Evolutionary conservation across 1,140 invertebrate genomes (phyloP).

Genomic region (Centruroides sculpturatus): DNA sequence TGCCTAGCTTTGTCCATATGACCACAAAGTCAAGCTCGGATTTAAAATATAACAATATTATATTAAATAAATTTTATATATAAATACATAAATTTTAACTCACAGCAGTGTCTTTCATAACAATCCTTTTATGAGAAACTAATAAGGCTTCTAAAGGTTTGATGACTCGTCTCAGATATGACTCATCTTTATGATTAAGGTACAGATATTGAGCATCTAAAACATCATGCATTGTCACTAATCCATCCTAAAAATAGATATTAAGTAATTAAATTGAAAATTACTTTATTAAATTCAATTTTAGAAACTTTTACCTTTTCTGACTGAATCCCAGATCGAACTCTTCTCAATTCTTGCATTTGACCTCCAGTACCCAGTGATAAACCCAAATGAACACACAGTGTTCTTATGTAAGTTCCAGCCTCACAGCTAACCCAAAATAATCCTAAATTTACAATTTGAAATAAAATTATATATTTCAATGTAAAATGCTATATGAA

Average conservation of each 20-base stretch:
- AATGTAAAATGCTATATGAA: not conserved
- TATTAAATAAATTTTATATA: no score
- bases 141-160: conserved; percentile 87
- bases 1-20: no score
- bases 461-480: conserved; percentile 8
- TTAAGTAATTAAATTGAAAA: conserved; percentile 1
- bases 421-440: conserved; percentile 97
- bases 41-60: no score
- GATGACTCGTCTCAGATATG: conserved; percentile 80
- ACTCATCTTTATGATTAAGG: conserved; percentile 95
- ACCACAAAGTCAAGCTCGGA: no score
- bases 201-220: conserved; percentile 95
- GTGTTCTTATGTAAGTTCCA: conserved; percentile 94
- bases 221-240: conserved; percentile 97
- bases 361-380: conserved; percentile 90
- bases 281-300: no score
- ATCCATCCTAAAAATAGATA: conserved; percentile 46
- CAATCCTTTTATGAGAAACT: conserved; percentile 83
- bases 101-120: conserved; percentile 96
- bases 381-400: conserved; percentile 95
- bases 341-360: conserved; percentile 92
- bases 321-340: conserved; percentile 58
- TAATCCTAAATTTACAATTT: no score
- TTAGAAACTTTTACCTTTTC: no score
- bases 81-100: conserved; percentile 25